Percentiles rank a stretch among this genome's conserved stretches.
These are phyloP conservation scores for Alcedo quadribrachys DNA, from an alignment of 2,797 vertebrate genomes.

Conservation along the genomic window DNA sequence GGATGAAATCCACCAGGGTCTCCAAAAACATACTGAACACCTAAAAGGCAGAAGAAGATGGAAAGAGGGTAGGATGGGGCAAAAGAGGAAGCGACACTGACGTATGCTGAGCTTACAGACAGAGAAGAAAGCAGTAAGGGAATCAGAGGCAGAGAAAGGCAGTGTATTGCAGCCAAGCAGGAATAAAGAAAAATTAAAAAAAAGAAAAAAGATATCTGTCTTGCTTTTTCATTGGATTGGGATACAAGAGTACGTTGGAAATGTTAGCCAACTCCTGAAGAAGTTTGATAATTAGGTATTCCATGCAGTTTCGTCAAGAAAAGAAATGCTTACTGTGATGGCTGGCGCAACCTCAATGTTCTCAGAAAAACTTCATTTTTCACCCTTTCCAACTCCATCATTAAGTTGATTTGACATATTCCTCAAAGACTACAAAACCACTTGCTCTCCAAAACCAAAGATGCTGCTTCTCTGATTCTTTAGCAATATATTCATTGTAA, in stretches of 20 bases:
- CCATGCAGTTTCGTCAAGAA: constrained; percentile 82
- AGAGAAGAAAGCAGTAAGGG: constrained; percentile 74
- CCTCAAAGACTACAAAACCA: neutral
- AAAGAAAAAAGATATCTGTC: constrained; percentile 30
- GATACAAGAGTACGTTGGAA: constrained; percentile 66
- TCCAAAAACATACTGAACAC: constrained; percentile 99
- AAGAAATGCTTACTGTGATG: constrained; percentile 79
- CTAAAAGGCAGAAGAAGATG: constrained; percentile 77
- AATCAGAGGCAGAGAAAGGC: constrained; percentile 79
- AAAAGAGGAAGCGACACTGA: constrained; percentile 74
- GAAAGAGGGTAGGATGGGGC: constrained; percentile 57
- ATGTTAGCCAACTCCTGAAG: constrained; percentile 64
- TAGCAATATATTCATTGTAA: neutral
- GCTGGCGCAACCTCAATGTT: constrained; percentile 78
- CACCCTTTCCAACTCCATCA: neutral
- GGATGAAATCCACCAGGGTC: constrained; percentile 95
- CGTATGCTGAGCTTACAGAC: constrained; percentile 56
- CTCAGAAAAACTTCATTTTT: constrained; percentile 25
- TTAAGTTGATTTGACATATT: neutral
- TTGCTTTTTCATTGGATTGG: constrained; percentile 73
- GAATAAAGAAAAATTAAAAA: neutral
- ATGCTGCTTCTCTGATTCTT: neutral
- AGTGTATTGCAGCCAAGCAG: constrained; percentile 83
- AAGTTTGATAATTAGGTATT: constrained; percentile 75
- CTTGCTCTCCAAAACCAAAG: neutral